Base-by-base conservation (phyloP, 2,888 invertebrate genomes). In the Oscheius myriophilus region DNA sequence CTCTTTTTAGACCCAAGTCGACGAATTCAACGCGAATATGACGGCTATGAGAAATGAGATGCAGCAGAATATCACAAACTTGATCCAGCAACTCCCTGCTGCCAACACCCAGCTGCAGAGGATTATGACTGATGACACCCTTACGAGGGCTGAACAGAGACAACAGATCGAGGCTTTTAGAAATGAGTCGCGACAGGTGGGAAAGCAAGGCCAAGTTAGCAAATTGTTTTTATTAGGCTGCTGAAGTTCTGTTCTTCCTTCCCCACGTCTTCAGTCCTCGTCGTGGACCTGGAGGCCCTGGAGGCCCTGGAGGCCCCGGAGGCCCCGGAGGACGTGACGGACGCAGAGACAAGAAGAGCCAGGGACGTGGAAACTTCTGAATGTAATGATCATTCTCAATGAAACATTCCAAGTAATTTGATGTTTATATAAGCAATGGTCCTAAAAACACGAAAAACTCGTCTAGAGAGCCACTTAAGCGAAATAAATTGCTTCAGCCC, bases 1-100 rank as follows among this genome's bases (percentile, higher is more conserved):
- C 55, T 4, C 42, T 55, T 41, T 75, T 12, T 59, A 76, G 76
- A 64, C 45, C 39, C 26, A 58, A 41, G 73, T 72, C 62, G 64
- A 33, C 66, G 65, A 66, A 41, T 73, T 70, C 69, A 63, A 70
- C 59, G 69, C 71, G 45, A 76, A 76, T 51, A 12, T 55, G 43
- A 73, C 76, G n/a, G 67, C 67, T 23, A 59, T 59, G 45, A 65
- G 54, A 16, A 61, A 65, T 39, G 73, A 72, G 33, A 26, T 71
- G 25, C 63, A 67, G 54, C 61, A 73, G 46, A 76, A 76, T 45
- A 54, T 70, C 43, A 76, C 72, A 0, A 42, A 42, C 42, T 59
- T 73, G 11, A 70, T 76, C 55, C 16, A 54, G n/a, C 70, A 73
- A 26, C 55, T 76, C 49, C 39, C 73, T 12, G 45, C 63, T 16